Evolutionary conservation across 2,797 vertebrate species (phyloP).

Genomic region (Girardinus metallicus): DNA sequence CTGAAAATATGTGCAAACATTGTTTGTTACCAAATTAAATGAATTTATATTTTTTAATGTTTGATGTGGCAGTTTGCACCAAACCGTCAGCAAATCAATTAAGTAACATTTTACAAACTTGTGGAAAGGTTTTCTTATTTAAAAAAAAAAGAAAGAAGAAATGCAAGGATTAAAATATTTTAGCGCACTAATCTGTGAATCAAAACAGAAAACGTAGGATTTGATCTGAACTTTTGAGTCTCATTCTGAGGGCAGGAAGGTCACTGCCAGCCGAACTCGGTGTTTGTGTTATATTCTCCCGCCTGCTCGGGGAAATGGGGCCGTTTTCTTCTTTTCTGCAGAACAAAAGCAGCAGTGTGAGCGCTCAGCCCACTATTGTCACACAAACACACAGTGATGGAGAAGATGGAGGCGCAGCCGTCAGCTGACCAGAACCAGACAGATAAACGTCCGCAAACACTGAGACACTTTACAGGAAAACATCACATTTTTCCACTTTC

Average conservation of each 20-base stretch:
- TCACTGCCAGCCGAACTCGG: conserved; percentile 18
- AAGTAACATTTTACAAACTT: background rate
- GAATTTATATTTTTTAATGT: background rate
- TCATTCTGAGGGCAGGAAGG: conserved; percentile 24
- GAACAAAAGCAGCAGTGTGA: conserved; percentile 68
- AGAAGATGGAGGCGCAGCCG: conserved; percentile 34
- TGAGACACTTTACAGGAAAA: background rate
- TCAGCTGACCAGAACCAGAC: conserved; percentile 33
- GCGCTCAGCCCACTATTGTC: conserved; percentile 49
- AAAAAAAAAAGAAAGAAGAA: background rate
- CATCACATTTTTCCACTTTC: background rate
- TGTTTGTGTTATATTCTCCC: conserved; percentile 28
- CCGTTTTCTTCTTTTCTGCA: conserved; percentile 42
- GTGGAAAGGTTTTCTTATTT: background rate
- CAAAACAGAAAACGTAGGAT: background rate
- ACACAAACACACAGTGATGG: conserved; percentile 37
- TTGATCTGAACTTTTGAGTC: conserved; percentile 25
- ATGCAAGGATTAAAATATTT: background rate
- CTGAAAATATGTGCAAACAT: background rate
- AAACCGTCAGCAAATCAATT: background rate
- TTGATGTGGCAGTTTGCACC: background rate
- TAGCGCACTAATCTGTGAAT: background rate
- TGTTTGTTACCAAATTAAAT: background rate
- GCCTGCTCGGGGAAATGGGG: conserved; percentile 34
- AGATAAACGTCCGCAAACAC: background rate